Percentiles rank a stretch among this genome's conserved stretches.
These are phyloP conservation scores for Cebidichthys violaceus DNA, from an alignment of 2,113 vertebrate species.

Conservation along the genomic window DNA sequence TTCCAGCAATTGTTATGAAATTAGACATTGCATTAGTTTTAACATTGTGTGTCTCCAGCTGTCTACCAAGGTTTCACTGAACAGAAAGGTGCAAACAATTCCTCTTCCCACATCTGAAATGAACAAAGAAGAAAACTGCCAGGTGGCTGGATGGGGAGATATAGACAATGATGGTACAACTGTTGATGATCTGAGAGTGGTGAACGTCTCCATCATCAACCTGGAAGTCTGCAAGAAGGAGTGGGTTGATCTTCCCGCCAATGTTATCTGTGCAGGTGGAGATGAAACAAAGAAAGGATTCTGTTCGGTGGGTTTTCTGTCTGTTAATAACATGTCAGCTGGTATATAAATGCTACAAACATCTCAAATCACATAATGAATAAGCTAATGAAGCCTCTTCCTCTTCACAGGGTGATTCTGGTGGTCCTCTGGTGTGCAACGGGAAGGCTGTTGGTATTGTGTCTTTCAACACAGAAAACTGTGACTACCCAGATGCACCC, in stretches of 20 bases:
- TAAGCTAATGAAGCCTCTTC: neutral
- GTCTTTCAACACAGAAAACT: constrained; percentile 80
- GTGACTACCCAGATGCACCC: constrained; percentile 64
- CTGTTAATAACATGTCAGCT: neutral
- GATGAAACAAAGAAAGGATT: constrained; percentile 28
- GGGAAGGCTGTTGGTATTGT: constrained; percentile 80
- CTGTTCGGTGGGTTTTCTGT: constrained; percentile 69
- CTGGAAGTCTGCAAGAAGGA: rapidly evolving
- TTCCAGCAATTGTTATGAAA: no score
- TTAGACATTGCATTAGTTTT: no score
- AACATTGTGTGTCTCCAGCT: no score
- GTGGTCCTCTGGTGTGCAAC: constrained; percentile 86
- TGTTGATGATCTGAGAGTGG: constrained; percentile 43
- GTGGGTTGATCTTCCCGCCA: constrained; percentile 57
- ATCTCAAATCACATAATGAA: neutral
- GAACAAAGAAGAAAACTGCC: constrained; percentile 42
- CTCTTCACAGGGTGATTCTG: constrained; percentile 86
- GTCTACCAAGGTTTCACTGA: no score
- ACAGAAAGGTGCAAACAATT: no score
- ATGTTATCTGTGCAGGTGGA: constrained; percentile 73
- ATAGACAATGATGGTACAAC: rapidly evolving
- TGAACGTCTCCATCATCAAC: constrained; percentile 49
- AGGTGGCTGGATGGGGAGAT: constrained; percentile 78
- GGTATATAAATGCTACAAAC: neutral
- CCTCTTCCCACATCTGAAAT: no score